phyloP scores from a whole-genome alignment of 92 coral and sea anemone species.

The Heteractis magnifica region DNA sequence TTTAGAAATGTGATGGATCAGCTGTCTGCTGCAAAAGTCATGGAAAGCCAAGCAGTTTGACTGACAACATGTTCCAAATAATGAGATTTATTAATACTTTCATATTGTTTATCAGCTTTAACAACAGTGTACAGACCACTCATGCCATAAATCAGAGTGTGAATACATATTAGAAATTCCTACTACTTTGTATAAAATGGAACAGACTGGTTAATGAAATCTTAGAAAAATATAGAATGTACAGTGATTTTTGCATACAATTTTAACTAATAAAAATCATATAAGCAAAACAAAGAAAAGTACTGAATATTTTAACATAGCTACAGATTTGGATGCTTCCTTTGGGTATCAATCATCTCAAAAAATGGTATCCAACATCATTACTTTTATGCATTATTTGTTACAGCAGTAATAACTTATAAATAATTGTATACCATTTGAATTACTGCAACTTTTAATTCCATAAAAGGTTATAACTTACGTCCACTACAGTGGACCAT shows the following conservation, averaged over 20 bases:
- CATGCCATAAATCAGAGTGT: neutral
- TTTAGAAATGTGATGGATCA: constrained; percentile 89
- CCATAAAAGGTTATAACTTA: too few relatives aligned
- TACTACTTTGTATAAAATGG: too few relatives aligned
- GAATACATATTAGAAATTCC: neutral
- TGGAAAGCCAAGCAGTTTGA: constrained; percentile 67
- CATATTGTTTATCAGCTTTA: neutral
- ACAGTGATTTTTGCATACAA: neutral
- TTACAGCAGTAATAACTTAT: too few relatives aligned
- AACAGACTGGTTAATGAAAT: neutral
- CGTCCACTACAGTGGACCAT: too few relatives aligned
- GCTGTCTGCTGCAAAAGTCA: constrained; percentile 72
- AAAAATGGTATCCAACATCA: too few relatives aligned
- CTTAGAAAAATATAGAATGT: neutral
- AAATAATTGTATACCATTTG: too few relatives aligned
- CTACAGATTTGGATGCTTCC: too few relatives aligned
- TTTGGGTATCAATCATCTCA: too few relatives aligned
- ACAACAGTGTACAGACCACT: too few relatives aligned
- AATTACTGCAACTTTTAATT: too few relatives aligned
- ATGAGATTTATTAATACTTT: neutral
- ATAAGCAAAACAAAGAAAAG: neutral
- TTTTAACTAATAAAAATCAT: neutral
- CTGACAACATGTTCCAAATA: constrained; percentile 17
- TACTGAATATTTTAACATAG: too few relatives aligned
- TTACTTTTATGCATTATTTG: too few relatives aligned